Evolutionary conservation across 2,797 vertebrate species (phyloP).

Genomic region (Coregonus sp.): DNA sequence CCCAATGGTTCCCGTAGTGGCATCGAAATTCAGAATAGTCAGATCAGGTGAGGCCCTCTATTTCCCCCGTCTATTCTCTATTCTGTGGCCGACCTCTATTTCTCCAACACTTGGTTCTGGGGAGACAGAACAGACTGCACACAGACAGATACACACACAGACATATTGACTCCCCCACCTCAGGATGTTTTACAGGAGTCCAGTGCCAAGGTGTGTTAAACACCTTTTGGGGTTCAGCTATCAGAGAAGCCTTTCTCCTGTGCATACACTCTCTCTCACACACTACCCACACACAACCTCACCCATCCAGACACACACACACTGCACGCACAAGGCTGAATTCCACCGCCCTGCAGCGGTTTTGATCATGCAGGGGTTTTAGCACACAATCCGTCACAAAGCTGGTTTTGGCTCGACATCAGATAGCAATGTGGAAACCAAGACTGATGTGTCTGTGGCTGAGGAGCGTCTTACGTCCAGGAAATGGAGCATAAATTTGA

Average conservation of each 20-base stretch:
- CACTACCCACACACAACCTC: conserved; percentile 25
- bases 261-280: conserved; percentile 35
- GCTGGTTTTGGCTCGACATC: conserved; percentile 64
- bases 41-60: conserved; percentile 66
- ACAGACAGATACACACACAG: conserved; percentile 37
- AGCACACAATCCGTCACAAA: conserved; percentile 64
- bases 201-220: conserved; percentile 56
- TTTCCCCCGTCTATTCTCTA: not conserved
- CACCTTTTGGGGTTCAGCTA: conserved; percentile 59
- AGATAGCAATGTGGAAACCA: conserved; percentile 56
- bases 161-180: conserved; percentile 35
- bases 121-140: conserved; percentile 10
- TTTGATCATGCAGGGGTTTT: conserved; percentile 63
- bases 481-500: conserved; percentile 51
- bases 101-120: not conserved
- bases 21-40: conserved; percentile 69
- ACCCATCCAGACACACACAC: conserved; percentile 35
- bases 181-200: conserved; percentile 12
- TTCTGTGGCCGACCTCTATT: not conserved
- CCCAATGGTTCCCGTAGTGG: conserved; percentile 73
- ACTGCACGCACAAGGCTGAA: conserved; percentile 22
- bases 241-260: conserved; percentile 34
- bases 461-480: conserved; percentile 54
- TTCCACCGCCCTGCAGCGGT: conserved; percentile 54
- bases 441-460: conserved; percentile 54